Evolutionary conservation across 2,113 vertebrate genomes (phyloP).

Genomic region (Macaca mulatta): DNA sequence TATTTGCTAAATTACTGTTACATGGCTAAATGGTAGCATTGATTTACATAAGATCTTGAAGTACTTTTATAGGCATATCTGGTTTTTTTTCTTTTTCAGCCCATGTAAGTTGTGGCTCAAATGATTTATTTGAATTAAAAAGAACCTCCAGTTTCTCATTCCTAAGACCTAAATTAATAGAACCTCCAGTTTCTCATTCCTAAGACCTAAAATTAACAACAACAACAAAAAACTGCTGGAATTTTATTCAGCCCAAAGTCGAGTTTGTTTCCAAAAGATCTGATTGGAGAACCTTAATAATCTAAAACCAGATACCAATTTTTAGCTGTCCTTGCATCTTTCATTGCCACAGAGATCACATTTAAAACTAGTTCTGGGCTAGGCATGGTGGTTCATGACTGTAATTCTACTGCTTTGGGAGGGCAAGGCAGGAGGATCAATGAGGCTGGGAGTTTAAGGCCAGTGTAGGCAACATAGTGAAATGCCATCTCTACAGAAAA

Average conservation of each 20-base stretch:
- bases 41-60: constrained; percentile 51
- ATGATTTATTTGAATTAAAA: too few species aligned
- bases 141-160: background rate
- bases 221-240: background rate
- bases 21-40: constrained; percentile 9
- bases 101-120: background rate
- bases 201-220: background rate
- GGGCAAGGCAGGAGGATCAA: too few species aligned
- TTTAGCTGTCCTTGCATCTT: background rate
- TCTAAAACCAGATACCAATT: background rate
- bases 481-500: too few species aligned
- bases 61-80: constrained; percentile 30
- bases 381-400: too few species aligned
- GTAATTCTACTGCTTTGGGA: too few species aligned
- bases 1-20: constrained; percentile 24
- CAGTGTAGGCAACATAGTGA: too few species aligned
- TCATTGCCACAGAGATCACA: background rate
- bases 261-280: background rate
- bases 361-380: background rate
- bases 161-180: too few species aligned
- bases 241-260: background rate
- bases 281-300: background rate
- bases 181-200: background rate
- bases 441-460: too few species aligned
- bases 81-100: background rate